Conservation (phyloP, 2,888 invertebrate species). For the Calliphora vomitoria region DNA sequence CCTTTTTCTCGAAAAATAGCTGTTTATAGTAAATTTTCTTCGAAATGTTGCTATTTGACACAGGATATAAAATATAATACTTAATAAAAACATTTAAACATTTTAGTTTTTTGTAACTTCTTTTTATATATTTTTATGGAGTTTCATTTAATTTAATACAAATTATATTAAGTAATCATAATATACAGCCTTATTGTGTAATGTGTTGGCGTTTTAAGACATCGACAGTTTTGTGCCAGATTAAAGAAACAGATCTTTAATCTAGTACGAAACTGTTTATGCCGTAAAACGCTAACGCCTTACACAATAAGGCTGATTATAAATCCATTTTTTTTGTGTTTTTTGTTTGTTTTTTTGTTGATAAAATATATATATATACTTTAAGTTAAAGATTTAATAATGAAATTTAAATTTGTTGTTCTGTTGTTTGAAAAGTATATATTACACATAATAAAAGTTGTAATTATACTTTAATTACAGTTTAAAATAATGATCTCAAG, state of each 20-base stretch:
- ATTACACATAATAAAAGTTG: neutral
- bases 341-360: neutral
- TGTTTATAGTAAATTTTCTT: neutral
- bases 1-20: neutral
- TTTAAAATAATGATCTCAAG: neutral
- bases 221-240: no score
- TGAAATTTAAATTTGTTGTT: conserved; percentile 5
- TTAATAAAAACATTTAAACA: neutral
- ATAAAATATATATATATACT: conserved; percentile 3
- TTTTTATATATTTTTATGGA: conserved; percentile 12
- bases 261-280: no score
- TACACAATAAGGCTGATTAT: no score
- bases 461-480: conserved; percentile 1
- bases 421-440: neutral
- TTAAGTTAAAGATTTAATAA: conserved; percentile 12
- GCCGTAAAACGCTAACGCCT: no score
- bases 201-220: no score
- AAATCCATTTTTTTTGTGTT: neutral
- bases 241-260: no score
- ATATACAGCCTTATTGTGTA: no score
- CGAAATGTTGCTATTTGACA: no score
- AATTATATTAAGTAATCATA: neutral
- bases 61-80: no score
- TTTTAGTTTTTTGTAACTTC: neutral
- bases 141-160: conserved; percentile 6